Percentiles rank a stretch among this genome's conserved stretches.
Evolutionary conservation across 2,888 invertebrate species (phyloP).

Genomic region (Pandemis corylana): DNA sequence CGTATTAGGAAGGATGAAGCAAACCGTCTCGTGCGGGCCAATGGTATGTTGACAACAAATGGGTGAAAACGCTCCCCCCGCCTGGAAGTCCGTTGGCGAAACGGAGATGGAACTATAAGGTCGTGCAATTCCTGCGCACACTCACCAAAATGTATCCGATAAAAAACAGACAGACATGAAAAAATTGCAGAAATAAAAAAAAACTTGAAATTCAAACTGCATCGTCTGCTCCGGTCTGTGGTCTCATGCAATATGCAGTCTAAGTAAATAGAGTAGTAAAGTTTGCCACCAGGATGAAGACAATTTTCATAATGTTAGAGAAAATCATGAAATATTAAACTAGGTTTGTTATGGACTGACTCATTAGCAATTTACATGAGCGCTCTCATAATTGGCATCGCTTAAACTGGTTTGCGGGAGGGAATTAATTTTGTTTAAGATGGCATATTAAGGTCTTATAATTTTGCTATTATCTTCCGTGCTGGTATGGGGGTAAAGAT

Average conservation of each 20-base stretch:
- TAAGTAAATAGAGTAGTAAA: constrained; percentile 44
- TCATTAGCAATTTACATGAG: constrained; percentile 33
- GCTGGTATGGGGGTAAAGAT: not conserved
- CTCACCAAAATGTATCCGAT: too few relatives aligned
- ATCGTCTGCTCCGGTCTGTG: not conserved
- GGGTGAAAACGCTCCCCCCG: too few relatives aligned
- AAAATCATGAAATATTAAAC: constrained; percentile 35
- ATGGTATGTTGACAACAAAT: too few relatives aligned
- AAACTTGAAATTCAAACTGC: not conserved
- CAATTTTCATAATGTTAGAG: constrained; percentile 34
- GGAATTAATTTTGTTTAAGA: constrained; percentile 4
- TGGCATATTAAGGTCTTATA: not conserved
- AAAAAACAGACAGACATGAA: too few relatives aligned
- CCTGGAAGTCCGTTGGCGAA: too few relatives aligned
- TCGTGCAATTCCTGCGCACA: too few relatives aligned
- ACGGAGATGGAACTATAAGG: too few relatives aligned
- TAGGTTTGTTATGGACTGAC: constrained; percentile 24
- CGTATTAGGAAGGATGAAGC: too few relatives aligned
- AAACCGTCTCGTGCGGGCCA: too few relatives aligned
- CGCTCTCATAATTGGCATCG: constrained; percentile 13
- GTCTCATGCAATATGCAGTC: constrained; percentile 46
- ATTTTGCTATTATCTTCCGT: not conserved
- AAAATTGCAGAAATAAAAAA: not conserved
- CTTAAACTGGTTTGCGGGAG: not conserved
- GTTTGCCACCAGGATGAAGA: constrained; percentile 33